Evolutionary conservation across 2,888 invertebrate species (phyloP).

Genomic region (Lordiphosa fenestrarum): DNA sequence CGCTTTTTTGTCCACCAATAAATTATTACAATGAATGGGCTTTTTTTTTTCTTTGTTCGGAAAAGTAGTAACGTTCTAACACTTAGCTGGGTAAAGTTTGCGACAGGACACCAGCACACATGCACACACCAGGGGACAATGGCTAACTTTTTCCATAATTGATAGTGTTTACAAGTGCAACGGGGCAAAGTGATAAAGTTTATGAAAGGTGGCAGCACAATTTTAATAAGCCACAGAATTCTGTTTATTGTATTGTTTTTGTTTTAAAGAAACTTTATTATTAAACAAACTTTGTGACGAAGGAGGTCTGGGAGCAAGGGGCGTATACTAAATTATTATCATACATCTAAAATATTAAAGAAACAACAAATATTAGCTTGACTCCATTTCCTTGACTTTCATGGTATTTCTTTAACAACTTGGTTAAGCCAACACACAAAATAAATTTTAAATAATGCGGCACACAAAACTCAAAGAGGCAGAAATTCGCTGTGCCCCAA

Average conservation of each 20-base stretch:
- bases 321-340: too few species aligned
- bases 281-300: too few species aligned
- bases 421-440: conserved; percentile 7
- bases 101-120: not conserved
- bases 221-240: not conserved
- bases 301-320: too few species aligned
- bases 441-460: conserved; percentile 10
- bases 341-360: conserved; percentile 1
- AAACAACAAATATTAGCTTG: not conserved
- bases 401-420: conserved; percentile 1
- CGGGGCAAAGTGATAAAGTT: conserved; percentile 3
- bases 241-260: too few species aligned
- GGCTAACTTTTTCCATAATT: conserved; percentile 33
- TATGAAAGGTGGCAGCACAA: not conserved
- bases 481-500: not conserved
- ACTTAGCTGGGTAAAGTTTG: conserved; percentile 1
- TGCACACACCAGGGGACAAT: not conserved
- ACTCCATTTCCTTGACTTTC: conserved; percentile 1
- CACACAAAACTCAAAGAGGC: conserved; percentile 4
- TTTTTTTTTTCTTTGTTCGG: conserved; percentile 13
- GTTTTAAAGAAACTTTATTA: too few species aligned
- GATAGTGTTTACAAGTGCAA: conserved; percentile 22
- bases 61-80: conserved; percentile 24
- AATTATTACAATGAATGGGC: conserved; percentile 6
- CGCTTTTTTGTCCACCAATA: conserved; percentile 13